These are phyloP conservation scores for Aricia artaxerxes DNA, from an alignment of 2,888 invertebrate species.

Conservation along the genomic window DNA sequence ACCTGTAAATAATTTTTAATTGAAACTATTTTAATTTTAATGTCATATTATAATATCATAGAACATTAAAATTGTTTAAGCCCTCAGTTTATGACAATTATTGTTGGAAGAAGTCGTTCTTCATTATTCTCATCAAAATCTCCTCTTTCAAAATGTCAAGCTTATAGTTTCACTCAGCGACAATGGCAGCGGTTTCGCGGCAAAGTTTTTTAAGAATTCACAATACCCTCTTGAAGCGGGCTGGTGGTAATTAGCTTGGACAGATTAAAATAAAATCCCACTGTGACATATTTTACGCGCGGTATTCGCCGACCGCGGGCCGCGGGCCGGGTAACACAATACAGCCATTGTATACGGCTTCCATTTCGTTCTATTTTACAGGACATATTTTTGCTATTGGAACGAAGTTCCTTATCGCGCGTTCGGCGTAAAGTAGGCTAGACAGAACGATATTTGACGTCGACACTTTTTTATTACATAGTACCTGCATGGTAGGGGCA, in stretches of 20 bases:
- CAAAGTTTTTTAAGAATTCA: slow-evolving; percentile 1
- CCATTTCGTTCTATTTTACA: too few relatives aligned
- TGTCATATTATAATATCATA: too few relatives aligned
- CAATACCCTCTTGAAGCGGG: slow-evolving; percentile 7
- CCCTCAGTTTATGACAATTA: too few relatives aligned
- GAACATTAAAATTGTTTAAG: too few relatives aligned
- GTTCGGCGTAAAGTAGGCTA: too few relatives aligned
- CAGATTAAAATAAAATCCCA: slow-evolving; percentile 39
- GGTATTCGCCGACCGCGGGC: slow-evolving; percentile 33
- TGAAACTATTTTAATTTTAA: too few relatives aligned
- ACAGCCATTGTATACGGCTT: slow-evolving; percentile 19
- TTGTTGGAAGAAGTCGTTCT: neutral
- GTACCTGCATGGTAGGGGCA: too few relatives aligned
- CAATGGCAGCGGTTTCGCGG: neutral
- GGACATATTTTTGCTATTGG: too few relatives aligned
- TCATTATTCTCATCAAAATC: neutral
- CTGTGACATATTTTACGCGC: slow-evolving; percentile 30
- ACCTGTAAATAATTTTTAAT: too few relatives aligned
- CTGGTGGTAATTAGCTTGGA: slow-evolving; percentile 35
- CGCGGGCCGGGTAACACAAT: slow-evolving; percentile 36
- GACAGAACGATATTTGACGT: too few relatives aligned
- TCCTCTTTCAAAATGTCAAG: neutral
- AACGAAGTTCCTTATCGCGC: too few relatives aligned
- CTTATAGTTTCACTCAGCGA: neutral
- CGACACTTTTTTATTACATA: too few relatives aligned